Conservation (phyloP, 2,888 invertebrate species). For the Buathra laborator region DNA sequence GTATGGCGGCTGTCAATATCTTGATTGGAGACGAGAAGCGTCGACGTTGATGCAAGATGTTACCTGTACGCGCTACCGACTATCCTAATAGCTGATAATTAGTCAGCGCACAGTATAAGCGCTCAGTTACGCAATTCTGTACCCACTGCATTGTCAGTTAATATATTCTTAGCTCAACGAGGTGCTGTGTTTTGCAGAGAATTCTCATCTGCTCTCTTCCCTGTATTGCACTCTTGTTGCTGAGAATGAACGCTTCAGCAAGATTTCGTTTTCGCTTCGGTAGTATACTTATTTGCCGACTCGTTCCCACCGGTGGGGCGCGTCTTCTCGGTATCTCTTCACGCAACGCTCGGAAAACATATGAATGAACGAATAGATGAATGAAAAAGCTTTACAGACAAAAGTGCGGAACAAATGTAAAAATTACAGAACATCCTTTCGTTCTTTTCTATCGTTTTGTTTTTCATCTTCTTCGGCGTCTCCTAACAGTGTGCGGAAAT, state of each 20-base stretch:
- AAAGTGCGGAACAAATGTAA: constrained; percentile 26
- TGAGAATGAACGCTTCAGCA: constrained; percentile 30
- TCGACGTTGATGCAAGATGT: constrained; percentile 58
- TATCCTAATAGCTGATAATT: constrained; percentile 80
- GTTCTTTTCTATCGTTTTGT: neutral
- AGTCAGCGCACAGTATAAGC: constrained; percentile 66
- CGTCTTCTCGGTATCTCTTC: constrained; percentile 8
- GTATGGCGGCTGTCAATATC: neutral
- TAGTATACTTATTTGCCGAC: neutral
- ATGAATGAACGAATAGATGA: neutral
- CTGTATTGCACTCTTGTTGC: constrained; percentile 18
- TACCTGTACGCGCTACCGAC: constrained; percentile 69
- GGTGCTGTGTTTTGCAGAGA: constrained; percentile 45
- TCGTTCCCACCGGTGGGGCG: neutral
- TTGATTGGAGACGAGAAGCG: constrained; percentile 29
- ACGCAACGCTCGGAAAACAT: neutral
- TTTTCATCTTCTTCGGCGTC: neutral
- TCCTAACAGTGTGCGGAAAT: too few species aligned
- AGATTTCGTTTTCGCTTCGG: constrained; percentile 41
- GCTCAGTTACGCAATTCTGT: constrained; percentile 54
- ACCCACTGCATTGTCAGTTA: constrained; percentile 56
- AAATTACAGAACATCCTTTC: neutral
- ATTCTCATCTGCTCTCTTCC: constrained; percentile 30
- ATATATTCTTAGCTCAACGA: constrained; percentile 60
- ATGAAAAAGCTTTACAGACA: neutral